Conservation (phyloP, 2,888 invertebrate species). For the Tillus elongatus region DNA sequence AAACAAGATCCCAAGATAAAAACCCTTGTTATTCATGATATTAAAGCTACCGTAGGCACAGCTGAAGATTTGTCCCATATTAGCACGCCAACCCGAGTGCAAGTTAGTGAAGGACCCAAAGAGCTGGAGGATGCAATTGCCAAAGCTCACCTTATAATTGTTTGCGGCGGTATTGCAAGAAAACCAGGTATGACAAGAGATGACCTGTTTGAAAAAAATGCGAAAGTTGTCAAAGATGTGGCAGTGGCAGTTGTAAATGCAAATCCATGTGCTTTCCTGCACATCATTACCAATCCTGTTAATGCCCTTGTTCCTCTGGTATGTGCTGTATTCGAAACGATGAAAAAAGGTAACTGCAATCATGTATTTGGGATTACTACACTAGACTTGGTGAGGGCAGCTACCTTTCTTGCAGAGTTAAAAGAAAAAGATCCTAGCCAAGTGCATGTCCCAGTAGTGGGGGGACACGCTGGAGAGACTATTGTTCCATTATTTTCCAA, state of each 20-base stretch:
- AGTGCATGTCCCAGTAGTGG: conserved; percentile 83
- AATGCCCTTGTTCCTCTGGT: conserved; percentile 44
- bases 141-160: conserved; percentile 55
- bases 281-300: conserved; percentile 44
- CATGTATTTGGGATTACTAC: conserved; percentile 94
- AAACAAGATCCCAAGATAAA: conserved; percentile 77
- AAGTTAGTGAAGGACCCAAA: conserved; percentile 36
- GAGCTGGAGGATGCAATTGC: conserved; percentile 40
- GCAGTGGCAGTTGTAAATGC: conserved; percentile 34
- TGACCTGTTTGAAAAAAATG: conserved; percentile 49
- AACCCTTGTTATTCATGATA: conserved; percentile 65
- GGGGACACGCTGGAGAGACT: conserved; percentile 93
- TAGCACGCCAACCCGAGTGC: conserved; percentile 36
- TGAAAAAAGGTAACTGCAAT: conserved; percentile 58
- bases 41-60: conserved; percentile 40
- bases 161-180: conserved; percentile 53
- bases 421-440: conserved; percentile 73
- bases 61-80: conserved; percentile 45
- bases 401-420: conserved; percentile 81
- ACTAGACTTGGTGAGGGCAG: conserved; percentile 84
- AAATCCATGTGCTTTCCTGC: conserved; percentile 39
- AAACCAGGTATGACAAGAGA: conserved; percentile 53
- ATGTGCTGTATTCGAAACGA: conserved; percentile 43
- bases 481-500: conserved; percentile 92
- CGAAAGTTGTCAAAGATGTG: conserved; percentile 38